Evolutionary conservation across 2,797 vertebrate species (phyloP), one percentile per base, ranked within the genome.

Genomic region (Malacoraja senta): DNA sequence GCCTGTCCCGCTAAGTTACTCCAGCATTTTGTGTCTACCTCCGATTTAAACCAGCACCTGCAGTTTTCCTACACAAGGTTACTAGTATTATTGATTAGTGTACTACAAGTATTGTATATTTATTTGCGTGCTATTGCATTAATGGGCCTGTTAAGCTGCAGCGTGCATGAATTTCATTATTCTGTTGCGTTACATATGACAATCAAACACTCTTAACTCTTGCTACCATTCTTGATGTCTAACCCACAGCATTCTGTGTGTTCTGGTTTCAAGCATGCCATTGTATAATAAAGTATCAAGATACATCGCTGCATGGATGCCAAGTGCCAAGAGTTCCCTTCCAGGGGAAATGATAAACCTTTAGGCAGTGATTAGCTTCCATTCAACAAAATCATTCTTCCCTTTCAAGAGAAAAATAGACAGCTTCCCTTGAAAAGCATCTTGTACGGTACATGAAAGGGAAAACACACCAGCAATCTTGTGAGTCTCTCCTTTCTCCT

Each of bases 401-500:
- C 71, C 19, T 6, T 74, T 21, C 21, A 19, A 68, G 53, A 61
- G 53, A 17, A 35, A 65, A 88, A 65, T 32, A 32, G 61, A 68
- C n/a, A 0, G 4, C 61, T 29, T 86, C 19, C 83, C 26, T 17
- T 63, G 26, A 83, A 26, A 63, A 65, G 24, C 15, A 29, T 13
- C 13, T 35, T 61, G 2, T 68, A 88, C 13, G 53, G 3, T 74
- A 38, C 32, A 91, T 44, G 24, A 93, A 84, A 76, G 32, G 19
- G 93, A 68, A 7, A 93, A 93, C 93, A 91, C 96, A 99, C 99
- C 99, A 96, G 98, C 96, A 15, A 98, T 96, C 95, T 96, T 98
- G 29, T 96, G 0, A 8, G 0, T 93, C 0, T 94, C 32, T 29
- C 0, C 94, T 91, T 97, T 96, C 38, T 97, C 96, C 96, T 99